A percentile compares a stretch with the other conserved stretches of the same genome.
phyloP scores from a whole-genome alignment of 2,888 invertebrate genomes.

The Sisyra terminalis region DNA sequence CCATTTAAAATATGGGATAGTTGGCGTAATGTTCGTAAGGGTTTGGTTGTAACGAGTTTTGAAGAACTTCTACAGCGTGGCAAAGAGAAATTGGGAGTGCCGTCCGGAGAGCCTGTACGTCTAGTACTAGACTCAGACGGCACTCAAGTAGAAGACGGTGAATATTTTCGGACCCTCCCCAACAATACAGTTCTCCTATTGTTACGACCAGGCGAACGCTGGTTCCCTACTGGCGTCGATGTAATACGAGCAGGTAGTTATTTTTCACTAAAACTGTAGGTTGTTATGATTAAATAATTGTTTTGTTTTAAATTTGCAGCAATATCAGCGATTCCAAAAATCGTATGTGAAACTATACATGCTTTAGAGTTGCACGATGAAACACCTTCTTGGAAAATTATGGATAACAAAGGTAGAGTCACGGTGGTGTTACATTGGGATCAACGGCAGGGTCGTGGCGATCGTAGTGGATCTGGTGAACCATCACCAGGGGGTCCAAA shows the following conservation, averaged over 20 bases:
- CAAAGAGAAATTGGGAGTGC: constrained; percentile 82
- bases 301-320: constrained; percentile 34
- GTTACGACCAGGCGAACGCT: constrained; percentile 78
- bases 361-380: constrained; percentile 91
- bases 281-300: not conserved
- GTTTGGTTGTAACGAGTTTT: constrained; percentile 80
- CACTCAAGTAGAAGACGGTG: constrained; percentile 91
- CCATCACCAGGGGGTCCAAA: constrained; percentile 35
- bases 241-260: constrained; percentile 80
- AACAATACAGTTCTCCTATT: constrained; percentile 81
- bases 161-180: constrained; percentile 86
- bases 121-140: constrained; percentile 91
- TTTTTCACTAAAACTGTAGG: not conserved
- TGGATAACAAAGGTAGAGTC: constrained; percentile 95
- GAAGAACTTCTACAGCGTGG: constrained; percentile 75
- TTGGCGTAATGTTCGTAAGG: constrained; percentile 84
- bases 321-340: constrained; percentile 88
- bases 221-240: constrained; percentile 88
- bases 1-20: constrained; percentile 96
- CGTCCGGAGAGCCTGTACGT: constrained; percentile 71
- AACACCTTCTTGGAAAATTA: constrained; percentile 95
- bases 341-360: constrained; percentile 94
- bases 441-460: constrained; percentile 55
- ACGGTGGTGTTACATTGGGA: constrained; percentile 95
- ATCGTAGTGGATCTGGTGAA: constrained; percentile 29